Evolutionary conservation across 2,113 vertebrate genomes (phyloP), one percentile per base, ranked within the genome.

Genomic region (Pygoscelis antarcticus): DNA sequence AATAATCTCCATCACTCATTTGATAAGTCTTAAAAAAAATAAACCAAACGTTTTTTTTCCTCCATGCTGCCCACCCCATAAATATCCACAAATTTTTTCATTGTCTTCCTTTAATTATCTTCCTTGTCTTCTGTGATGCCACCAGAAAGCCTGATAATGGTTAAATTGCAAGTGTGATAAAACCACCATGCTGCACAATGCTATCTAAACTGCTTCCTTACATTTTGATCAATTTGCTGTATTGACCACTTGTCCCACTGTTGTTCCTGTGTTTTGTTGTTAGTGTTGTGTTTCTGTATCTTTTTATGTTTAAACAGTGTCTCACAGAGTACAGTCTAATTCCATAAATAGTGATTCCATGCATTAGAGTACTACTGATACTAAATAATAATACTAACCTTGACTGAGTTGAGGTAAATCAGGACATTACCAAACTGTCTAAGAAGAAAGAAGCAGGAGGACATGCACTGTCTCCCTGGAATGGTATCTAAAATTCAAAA

Each of bases 391-490:
- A 72, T 87, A 98, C 98, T 95, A 84, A 99, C 99, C 99, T 99
- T 99, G 97, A 99, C 98, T 42, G 99, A 99, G 98, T 99, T 99
- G 92, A 99, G 99, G 98, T 99, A 99, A 88, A 99, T 98, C 90
- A 99, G 98, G 68, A 99, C 99, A 87, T 99, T 99, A 95, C 99
- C 98, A 98, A 99, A 99, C 85, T 99, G 99, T 84, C 98, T 99
- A 81, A 99, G 98, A 84, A 99, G 98, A 97, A 99, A 99, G 98
- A 99, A 99, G 95, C 98, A 99, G 71, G 99, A 99, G 55, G 99
- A 99, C 99, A 99, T 99, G 96, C 99, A 99, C 95, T 99, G 99
- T 88, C 99, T 98, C 47, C 99, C 99, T 34, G 99, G 99, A 94
- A 99, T 99, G 36, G 99, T 99, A 97, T 99, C 99, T 99, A 97